A percentile compares a stretch with the other conserved stretches of the same genome.
phyloP scores from a whole-genome alignment of 2,113 vertebrate genomes.

The Glareola pratincola region DNA sequence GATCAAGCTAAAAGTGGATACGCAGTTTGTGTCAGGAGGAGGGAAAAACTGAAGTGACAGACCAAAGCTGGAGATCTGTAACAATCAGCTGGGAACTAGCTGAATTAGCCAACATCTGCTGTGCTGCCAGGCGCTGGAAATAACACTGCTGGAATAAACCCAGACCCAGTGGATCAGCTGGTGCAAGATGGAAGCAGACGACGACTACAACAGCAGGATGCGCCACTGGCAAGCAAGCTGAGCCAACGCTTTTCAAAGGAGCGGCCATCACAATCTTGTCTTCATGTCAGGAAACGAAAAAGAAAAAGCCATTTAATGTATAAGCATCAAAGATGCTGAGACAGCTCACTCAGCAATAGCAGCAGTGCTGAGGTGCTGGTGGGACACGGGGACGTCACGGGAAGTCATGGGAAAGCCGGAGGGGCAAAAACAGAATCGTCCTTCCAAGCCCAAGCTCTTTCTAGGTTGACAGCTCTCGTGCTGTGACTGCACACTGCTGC shows the following conservation, averaged over 20 bases:
- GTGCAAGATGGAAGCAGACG: not conserved
- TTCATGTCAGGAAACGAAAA: constrained; percentile 21
- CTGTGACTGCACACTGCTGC: not conserved
- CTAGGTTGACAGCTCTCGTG: not conserved
- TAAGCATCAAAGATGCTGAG: not conserved
- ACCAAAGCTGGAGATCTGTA: not conserved
- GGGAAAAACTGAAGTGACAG: not conserved
- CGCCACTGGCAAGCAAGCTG: not conserved
- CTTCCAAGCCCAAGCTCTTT: not conserved
- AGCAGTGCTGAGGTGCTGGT: not conserved
- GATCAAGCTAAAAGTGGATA: not conserved
- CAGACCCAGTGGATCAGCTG: not conserved
- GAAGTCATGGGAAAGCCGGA: not conserved
- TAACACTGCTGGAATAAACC: not conserved
- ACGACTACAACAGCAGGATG: constrained; percentile 16
- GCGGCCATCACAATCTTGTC: not conserved
- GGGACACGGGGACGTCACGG: rapidly evolving
- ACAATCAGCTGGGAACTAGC: not conserved
- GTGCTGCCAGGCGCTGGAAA: not conserved
- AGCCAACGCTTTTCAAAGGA: not conserved
- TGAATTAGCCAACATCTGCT: not conserved
- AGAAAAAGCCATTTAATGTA: not conserved
- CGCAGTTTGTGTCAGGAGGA: not conserved
- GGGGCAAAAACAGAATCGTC: not conserved
- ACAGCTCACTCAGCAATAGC: not conserved